Evolutionary conservation across 2,797 vertebrate species (phyloP), one percentile per base, ranked within the genome.

Genomic region (Rhinatrema bivittatum): DNA sequence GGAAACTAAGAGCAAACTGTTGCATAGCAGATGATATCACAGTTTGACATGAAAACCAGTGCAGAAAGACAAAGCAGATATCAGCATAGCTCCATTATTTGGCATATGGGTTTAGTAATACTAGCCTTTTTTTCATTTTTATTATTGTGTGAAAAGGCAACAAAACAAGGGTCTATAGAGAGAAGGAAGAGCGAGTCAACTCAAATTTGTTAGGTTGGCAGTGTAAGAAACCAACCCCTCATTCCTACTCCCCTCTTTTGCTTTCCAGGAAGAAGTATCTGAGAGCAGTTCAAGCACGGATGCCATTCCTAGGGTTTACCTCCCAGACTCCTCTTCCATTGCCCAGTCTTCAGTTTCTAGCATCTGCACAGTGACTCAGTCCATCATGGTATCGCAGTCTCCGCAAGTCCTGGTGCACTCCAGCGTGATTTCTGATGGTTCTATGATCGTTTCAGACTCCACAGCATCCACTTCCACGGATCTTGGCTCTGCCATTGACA

Each of bases 401-500:
- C 82, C 85, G 3, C 89, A 88, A 50, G 85, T 90, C 24, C 48
- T 89, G 29, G 92, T 95, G 14, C 94, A 97, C 57, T 94, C 91
- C 53, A 97, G 91, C 1, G 87, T 83, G 3, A 66, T 81, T 27
- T 85, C 82, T 0, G 91, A 96, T 5, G 88, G 90, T 44, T 74
- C 68, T 50, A 85, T 89, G 39, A 83, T 91, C n/a, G 91, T 93
- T 54, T 93, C 94, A 0, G 91, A 96, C 62, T 92, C 89, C 9
- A 86, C 91, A 0, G 85, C 91, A 1, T 91, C 93, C 39, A 87
- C 93, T 2, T 98, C 94, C 25, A 92, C 93, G 0, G 93, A 97
- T 65, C 70, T 97, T 3, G 89, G 94, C 6, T 94, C 93, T 8
- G 87, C 94, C 46, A 94, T 97, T 2, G 93, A 96, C 71, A 98